Evolutionary conservation across 2,888 invertebrate species (phyloP).

Genomic region (Dynastes tityus): DNA sequence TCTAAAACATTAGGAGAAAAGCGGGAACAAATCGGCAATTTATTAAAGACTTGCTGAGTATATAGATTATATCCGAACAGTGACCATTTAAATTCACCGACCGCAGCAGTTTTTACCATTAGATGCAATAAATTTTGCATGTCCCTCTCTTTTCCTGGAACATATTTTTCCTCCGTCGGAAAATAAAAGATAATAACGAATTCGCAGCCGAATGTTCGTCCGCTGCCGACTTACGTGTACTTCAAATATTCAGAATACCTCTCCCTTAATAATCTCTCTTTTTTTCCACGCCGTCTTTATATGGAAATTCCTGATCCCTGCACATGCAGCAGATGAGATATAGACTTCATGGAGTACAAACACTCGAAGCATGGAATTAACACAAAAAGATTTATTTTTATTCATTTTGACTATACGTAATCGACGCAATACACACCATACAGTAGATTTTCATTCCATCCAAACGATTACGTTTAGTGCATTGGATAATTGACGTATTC

Average conservation of each 20-base stretch:
- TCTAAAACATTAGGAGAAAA: too few species aligned
- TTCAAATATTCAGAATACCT: slow-evolving; percentile 25
- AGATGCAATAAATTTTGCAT: too few species aligned
- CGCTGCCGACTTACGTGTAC: neutral
- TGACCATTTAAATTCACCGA: too few species aligned
- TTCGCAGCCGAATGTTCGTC: too few species aligned
- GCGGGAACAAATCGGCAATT: too few species aligned
- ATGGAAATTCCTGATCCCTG: slow-evolving; percentile 22
- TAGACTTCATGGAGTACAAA: neutral
- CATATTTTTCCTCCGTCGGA: too few species aligned
- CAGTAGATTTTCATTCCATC: neutral
- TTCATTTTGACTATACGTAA: neutral
- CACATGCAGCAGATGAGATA: neutral
- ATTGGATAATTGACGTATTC: slow-evolving; percentile 6
- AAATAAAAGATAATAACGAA: too few species aligned
- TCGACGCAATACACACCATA: neutral
- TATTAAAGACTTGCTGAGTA: too few species aligned
- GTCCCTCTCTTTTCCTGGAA: too few species aligned
- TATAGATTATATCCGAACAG: too few species aligned
- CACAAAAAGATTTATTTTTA: neutral
- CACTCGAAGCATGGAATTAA: neutral
- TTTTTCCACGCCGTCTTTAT: neutral
- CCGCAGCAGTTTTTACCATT: too few species aligned
- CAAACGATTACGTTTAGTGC: neutral
- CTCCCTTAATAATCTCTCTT: slow-evolving; percentile 5